These are phyloP conservation scores for Thaleichthys pacificus DNA, from an alignment of 2,797 vertebrate species.

Conservation along the genomic window DNA sequence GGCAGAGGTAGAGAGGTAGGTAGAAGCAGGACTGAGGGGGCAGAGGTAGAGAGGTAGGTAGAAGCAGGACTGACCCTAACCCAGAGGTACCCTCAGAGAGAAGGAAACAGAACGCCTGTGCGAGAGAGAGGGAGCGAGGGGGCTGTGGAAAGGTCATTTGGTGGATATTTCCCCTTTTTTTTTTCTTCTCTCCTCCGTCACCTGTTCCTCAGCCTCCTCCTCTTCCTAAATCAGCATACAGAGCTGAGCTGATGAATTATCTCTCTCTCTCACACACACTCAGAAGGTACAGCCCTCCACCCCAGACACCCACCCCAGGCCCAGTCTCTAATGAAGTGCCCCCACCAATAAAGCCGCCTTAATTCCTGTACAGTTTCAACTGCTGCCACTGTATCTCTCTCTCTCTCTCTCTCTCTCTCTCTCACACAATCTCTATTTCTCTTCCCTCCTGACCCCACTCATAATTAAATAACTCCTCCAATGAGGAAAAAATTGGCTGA, in stretches of 20 bases:
- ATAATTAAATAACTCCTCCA: conserved; percentile 71
- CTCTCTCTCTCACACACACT: conserved; percentile 3
- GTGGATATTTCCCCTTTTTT: conserved; percentile 40
- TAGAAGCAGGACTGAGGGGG: not conserved
- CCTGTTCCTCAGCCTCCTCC: conserved; percentile 21
- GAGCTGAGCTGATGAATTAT: conserved; percentile 59
- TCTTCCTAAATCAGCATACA: conserved; percentile 39
- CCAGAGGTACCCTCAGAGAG: conserved; percentile 47
- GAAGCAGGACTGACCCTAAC: not conserved
- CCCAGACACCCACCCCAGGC: conserved; percentile 51
- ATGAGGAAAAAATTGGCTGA: conserved; percentile 67
- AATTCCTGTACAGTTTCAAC: conserved; percentile 53
- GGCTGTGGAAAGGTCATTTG: conserved; percentile 70
- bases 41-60: conserved; percentile 7
- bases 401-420: not conserved
- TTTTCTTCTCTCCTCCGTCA: conserved; percentile 13
- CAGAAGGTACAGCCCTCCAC: conserved; percentile 63
- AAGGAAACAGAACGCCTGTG: conserved; percentile 8
- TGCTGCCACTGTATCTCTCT: not conserved
- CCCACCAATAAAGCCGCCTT: conserved; percentile 66
- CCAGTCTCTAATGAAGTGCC: conserved; percentile 71
- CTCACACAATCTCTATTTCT: too few species aligned
- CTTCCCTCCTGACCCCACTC: conserved; percentile 34
- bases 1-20: conserved; percentile 3
- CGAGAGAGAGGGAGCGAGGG: conserved; percentile 17